Base-by-base conservation (phyloP, 2,113 vertebrate genomes). In the Chionis minor region DNA sequence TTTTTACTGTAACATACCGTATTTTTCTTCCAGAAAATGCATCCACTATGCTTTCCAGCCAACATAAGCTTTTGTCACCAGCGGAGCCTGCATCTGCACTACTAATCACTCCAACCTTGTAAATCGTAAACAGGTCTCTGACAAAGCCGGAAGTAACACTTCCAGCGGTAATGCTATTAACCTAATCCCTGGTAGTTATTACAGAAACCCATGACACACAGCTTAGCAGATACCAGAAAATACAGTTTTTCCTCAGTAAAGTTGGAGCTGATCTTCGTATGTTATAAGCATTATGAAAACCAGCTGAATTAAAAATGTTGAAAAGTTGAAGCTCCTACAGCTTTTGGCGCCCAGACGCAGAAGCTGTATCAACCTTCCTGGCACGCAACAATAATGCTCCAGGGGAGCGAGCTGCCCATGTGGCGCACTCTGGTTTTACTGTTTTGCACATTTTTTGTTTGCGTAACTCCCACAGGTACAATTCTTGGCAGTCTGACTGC, bases 31-130 rank as follows among this genome's bases (percentile, higher is more conserved):
- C 83, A 86, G 51, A 94, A 96, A 93, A 72, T 3, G 51, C 83
- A 67, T 56, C 67, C 75, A 93, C 55, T 35, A 10, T 44, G 55
- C 88, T 88, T 93, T 52, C 55, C 80, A 96, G 77, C 55, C 75
- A 94, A 22, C 55, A 59, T 85, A 93, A 59, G 94, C 72, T 74
- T 95, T 96, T 93, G 75, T 80, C 85, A 67, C 52, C 92, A 96
- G 91, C 19, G 15, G 86, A 91, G 59, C 79, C 38, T 95, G 72
- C 95, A 97, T 97, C 77, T 94, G 78, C 92, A 69, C 70, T 91
- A 54, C 96, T 98, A 96, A 98, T 97, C 91, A 97, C 94, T 97
- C 83, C 95, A 78, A 84, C 96, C 88, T 94, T 91, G 86, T n/a
- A 91, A 96, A 97, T 96, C 82, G 55, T 84, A 95, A 94, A 92